Evolutionary conservation across 2,888 invertebrate species (phyloP).

Genomic region (Drosophila neutralis): DNA sequence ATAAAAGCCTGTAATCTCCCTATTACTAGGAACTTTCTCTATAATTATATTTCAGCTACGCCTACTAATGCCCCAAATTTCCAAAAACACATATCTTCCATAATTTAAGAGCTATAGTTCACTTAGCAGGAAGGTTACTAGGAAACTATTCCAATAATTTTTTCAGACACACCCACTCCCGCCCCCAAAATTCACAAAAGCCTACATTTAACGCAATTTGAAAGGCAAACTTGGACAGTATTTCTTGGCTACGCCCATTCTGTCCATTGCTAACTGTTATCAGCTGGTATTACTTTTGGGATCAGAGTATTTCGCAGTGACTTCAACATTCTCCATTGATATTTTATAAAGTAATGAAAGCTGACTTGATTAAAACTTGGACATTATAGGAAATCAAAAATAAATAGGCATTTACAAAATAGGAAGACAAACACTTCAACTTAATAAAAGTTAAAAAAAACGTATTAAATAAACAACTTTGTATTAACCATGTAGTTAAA

Average conservation of each 20-base stretch:
- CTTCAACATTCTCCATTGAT: fast-evolving
- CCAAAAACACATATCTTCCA: too few relatives aligned
- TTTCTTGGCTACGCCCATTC: too few relatives aligned
- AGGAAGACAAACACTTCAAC: not conserved
- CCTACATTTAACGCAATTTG: not conserved
- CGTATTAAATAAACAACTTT: not conserved
- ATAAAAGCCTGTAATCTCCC: too few relatives aligned
- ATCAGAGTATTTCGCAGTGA: too few relatives aligned
- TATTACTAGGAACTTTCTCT: too few relatives aligned
- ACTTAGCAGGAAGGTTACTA: not conserved
- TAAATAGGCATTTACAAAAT: not conserved
- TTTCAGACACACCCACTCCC: not conserved
- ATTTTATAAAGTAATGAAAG: not conserved
- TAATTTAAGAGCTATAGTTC: not conserved
- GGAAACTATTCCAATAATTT: fast-evolving
- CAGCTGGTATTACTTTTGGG: too few relatives aligned
- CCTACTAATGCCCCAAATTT: too few relatives aligned
- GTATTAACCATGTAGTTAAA: not conserved
- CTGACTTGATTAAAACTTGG: not conserved
- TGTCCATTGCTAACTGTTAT: too few relatives aligned
- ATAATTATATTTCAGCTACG: too few relatives aligned
- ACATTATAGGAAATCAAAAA: not conserved
- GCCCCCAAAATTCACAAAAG: not conserved
- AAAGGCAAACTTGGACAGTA: not conserved
- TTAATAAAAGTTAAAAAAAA: not conserved